These are phyloP conservation scores for Tor tambroides DNA, from an alignment of 2,113 vertebrate genomes.

Conservation along the genomic window DNA sequence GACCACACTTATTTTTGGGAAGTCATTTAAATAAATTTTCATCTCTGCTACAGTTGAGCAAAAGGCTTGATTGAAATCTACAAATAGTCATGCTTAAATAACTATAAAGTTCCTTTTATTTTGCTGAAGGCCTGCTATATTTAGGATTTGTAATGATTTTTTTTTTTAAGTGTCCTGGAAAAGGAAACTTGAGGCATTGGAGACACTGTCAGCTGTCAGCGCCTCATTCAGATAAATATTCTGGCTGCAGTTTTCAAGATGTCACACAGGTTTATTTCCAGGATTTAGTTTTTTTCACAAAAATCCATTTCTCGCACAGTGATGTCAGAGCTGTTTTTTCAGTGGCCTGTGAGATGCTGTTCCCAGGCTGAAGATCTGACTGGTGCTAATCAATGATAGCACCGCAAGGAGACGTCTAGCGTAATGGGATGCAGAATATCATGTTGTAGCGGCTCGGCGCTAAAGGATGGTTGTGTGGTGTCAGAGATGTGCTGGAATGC, in stretches of 20 bases:
- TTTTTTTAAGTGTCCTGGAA: background rate
- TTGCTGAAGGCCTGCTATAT: background rate
- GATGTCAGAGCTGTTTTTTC: slow-evolving; percentile 9
- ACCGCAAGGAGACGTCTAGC: background rate
- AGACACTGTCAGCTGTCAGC: background rate
- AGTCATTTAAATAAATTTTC: background rate
- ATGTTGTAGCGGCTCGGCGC: background rate
- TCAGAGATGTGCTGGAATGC: slow-evolving; percentile 19
- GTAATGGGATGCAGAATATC: slow-evolving; percentile 2
- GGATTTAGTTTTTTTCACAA: background rate
- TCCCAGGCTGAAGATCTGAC: slow-evolving; percentile 29
- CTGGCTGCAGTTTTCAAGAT: background rate
- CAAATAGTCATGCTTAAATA: background rate
- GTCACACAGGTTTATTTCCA: slow-evolving; percentile 19
- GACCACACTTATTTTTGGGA: background rate
- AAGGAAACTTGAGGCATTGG: slow-evolving; percentile 2
- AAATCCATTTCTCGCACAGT: background rate
- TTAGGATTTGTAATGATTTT: background rate
- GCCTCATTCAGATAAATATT: slow-evolving; percentile 13
- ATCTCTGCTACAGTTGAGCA: background rate
- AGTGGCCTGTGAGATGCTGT: background rate
- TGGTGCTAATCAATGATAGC: slow-evolving; percentile 38
- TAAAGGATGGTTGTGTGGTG: slow-evolving; percentile 11
- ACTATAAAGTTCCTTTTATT: background rate
- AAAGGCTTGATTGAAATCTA: background rate